Percentiles rank a stretch among this genome's conserved stretches.
Conservation (phyloP, 2,888 invertebrate genomes). For the Dicroscelio sp. region DNA sequence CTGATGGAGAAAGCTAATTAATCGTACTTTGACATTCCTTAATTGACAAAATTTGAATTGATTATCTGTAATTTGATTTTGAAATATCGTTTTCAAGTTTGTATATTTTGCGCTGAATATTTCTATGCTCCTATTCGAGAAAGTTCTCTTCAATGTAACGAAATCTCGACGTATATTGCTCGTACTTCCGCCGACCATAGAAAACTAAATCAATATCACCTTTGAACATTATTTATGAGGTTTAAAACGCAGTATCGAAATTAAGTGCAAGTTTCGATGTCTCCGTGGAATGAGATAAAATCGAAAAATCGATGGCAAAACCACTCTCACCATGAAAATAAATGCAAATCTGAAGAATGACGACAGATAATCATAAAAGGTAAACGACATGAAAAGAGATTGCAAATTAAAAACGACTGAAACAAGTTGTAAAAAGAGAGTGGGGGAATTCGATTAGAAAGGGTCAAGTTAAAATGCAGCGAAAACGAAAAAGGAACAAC, state of each 20-base stretch:
- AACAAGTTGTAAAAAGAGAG: slow-evolving; percentile 11
- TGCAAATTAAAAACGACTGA: slow-evolving; percentile 21
- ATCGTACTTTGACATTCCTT: too few species aligned
- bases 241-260: slow-evolving; percentile 8
- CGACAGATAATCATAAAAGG: not conserved
- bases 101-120: too few species aligned
- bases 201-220: slow-evolving; percentile 28
- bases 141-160: not conserved
- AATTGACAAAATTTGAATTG: too few species aligned
- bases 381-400: not conserved
- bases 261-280: not conserved
- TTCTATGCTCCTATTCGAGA: not conserved
- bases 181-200: not conserved
- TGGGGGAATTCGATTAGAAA: slow-evolving; percentile 6
- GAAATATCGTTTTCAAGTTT: too few species aligned
- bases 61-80: too few species aligned
- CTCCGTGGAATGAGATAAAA: not conserved
- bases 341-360: not conserved
- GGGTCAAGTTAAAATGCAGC: slow-evolving; percentile 16
- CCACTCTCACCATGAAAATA: not conserved
- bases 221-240: slow-evolving; percentile 33
- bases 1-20: too few species aligned
- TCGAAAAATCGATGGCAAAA: not conserved
- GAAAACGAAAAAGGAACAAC: not conserved
- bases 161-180: slow-evolving; percentile 6